Percentiles rank a stretch among this genome's conserved stretches.
Evolutionary conservation across 1,140 invertebrate species (phyloP).

Genomic region (Manduca sexta): DNA sequence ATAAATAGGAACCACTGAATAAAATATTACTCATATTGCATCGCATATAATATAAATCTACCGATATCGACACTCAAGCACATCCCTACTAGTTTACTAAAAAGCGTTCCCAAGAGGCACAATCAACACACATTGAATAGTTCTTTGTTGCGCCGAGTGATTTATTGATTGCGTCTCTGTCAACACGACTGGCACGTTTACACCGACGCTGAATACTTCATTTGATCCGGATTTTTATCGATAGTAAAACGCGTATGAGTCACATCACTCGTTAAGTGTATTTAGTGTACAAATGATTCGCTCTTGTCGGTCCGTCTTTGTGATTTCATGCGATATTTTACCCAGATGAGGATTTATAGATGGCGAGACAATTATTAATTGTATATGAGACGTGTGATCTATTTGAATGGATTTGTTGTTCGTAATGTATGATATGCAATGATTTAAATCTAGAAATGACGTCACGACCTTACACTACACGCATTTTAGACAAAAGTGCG

Average conservation of each 20-base stretch:
- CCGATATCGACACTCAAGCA: constrained; percentile 27
- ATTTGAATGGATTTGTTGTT: too few relatives aligned
- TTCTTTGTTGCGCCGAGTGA: constrained; percentile 63
- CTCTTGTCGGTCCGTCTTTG: constrained; percentile 36
- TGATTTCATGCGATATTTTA: constrained; percentile 10
- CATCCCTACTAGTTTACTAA: constrained; percentile 52
- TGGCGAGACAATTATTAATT: too few relatives aligned
- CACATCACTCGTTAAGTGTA: constrained; percentile 68
- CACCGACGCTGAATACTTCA: constrained; percentile 64
- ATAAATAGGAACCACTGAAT: too few relatives aligned
- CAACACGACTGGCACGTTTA: constrained; percentile 63
- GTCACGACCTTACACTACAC: too few relatives aligned
- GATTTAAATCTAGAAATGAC: too few relatives aligned
- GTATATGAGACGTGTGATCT: too few relatives aligned
- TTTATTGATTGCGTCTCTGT: constrained; percentile 72
- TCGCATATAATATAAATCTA: constrained; percentile 1
- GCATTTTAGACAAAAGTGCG: too few relatives aligned
- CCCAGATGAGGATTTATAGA: too few relatives aligned
- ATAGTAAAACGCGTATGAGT: constrained; percentile 60
- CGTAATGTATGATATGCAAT: too few relatives aligned
- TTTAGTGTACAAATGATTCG: constrained; percentile 64
- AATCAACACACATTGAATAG: constrained; percentile 71
- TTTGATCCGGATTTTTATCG: constrained; percentile 72
- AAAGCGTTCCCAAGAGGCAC: constrained; percentile 65
- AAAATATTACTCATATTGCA: too few relatives aligned